phyloP scores from a whole-genome alignment of 2,797 vertebrate genomes.

The Rhinogobio ventralis region DNA sequence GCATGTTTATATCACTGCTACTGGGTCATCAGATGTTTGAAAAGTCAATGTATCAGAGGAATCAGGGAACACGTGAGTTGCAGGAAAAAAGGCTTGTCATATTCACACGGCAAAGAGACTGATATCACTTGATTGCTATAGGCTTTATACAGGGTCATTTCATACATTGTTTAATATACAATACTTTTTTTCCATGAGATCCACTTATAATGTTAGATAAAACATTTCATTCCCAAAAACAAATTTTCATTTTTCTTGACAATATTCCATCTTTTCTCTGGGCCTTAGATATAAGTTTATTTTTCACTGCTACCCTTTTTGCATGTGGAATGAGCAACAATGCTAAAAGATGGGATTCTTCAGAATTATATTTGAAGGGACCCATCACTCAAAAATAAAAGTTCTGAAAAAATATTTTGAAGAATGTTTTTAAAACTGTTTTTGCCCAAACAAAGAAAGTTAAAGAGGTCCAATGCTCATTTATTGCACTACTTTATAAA shows the following conservation, averaged over 20 bases:
- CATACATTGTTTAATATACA: background rate
- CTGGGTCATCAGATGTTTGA: slow-evolving; percentile 12
- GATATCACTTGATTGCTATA: background rate
- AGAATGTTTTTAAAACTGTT: background rate
- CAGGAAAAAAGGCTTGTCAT: too few relatives aligned
- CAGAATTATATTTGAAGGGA: background rate
- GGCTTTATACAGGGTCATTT: background rate
- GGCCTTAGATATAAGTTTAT: background rate
- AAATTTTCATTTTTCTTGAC: background rate
- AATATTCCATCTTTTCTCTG: background rate
- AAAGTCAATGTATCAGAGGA: background rate
- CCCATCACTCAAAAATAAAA: background rate
- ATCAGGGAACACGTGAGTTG: background rate
- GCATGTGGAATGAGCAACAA: background rate
- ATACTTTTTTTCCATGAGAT: background rate
- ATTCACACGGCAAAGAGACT: background rate
- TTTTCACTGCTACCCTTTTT: background rate
- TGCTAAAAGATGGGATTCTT: background rate
- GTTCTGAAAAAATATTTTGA: background rate
- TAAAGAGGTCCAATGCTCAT: background rate
- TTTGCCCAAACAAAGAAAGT: background rate
- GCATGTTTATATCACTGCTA: slow-evolving; percentile 29
- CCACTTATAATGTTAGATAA: background rate
- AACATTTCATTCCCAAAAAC: background rate
- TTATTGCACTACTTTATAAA: background rate